phyloP scores from a whole-genome alignment of 2,113 vertebrate species.

The Pagrus major region DNA sequence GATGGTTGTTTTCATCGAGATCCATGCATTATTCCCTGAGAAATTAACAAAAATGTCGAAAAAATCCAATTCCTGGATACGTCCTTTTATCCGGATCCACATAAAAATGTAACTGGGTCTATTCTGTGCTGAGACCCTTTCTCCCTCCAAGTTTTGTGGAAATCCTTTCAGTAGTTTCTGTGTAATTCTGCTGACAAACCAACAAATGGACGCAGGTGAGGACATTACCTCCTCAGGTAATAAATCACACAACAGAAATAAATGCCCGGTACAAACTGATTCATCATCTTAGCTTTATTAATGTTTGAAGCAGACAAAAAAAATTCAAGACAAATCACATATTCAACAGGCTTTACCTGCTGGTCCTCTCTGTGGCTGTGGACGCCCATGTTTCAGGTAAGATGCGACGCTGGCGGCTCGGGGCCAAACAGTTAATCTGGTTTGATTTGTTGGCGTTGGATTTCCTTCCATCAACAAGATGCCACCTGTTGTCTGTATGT shows the following conservation, averaged over 20 bases:
- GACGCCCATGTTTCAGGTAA: not conserved
- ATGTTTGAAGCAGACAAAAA: constrained; percentile 26
- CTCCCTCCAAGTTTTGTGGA: too few relatives aligned
- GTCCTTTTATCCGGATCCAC: too few relatives aligned
- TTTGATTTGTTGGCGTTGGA: constrained; percentile 17
- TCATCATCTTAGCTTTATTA: constrained; percentile 43
- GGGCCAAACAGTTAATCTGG: constrained; percentile 12
- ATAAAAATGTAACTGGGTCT: too few relatives aligned
- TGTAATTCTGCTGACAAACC: too few relatives aligned
- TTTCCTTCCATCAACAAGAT: not conserved
- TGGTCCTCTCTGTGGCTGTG: not conserved
- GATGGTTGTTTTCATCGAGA: too few relatives aligned
- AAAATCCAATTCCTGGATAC: too few relatives aligned
- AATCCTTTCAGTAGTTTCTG: too few relatives aligned
- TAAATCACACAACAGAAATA: constrained; percentile 17
- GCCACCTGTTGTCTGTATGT: constrained; percentile 33
- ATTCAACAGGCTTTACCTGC: constrained; percentile 60
- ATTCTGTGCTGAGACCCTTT: too few relatives aligned
- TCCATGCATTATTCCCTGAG: too few relatives aligned
- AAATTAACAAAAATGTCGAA: too few relatives aligned
- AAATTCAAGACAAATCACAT: constrained; percentile 6
- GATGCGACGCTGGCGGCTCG: not conserved
- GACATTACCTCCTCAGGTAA: too few relatives aligned
- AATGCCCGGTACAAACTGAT: constrained; percentile 31
- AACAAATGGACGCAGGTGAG: too few relatives aligned